Conservation (phyloP, 2,888 invertebrate species). For the Orthosia cruda region DNA sequence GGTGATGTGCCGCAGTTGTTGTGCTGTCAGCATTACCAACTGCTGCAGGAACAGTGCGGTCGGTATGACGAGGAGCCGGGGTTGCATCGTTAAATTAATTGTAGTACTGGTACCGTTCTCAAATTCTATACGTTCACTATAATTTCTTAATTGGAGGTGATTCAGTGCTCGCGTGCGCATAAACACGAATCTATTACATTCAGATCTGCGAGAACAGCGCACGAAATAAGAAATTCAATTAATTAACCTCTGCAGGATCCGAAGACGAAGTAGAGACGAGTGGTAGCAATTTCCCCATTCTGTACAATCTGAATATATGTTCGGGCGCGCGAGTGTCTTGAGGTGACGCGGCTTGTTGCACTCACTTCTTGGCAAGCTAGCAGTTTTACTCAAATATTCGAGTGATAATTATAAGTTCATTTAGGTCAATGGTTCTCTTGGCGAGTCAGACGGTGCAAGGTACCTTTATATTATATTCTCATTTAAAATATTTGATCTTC, state of each 20-base stretch:
- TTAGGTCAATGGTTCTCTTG: neutral
- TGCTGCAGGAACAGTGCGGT: neutral
- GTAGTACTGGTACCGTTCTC: neutral
- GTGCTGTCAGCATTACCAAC: neutral
- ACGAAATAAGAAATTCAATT: neutral
- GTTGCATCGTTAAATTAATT: neutral
- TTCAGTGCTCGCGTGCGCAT: slow-evolving; percentile 30
- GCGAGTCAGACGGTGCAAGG: neutral
- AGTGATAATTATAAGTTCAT: neutral
- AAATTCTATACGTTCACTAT: neutral
- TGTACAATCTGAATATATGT: neutral
- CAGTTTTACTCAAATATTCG: neutral
- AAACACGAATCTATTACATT: slow-evolving; percentile 6
- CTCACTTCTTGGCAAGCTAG: slow-evolving; percentile 4
- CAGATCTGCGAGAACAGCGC: neutral
- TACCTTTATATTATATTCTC: neutral
- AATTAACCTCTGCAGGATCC: no score
- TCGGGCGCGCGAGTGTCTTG: no score
- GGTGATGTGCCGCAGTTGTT: neutral
- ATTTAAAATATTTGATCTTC: neutral
- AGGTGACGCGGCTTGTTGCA: neutral
- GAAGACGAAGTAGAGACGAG: no score
- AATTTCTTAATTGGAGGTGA: slow-evolving; percentile 8
- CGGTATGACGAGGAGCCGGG: no score
- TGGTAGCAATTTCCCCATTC: no score